Percentiles rank a stretch among this genome's conserved stretches.
phyloP scores from a whole-genome alignment of 1,140 invertebrate genomes.

The Zaprionus inermis region DNA sequence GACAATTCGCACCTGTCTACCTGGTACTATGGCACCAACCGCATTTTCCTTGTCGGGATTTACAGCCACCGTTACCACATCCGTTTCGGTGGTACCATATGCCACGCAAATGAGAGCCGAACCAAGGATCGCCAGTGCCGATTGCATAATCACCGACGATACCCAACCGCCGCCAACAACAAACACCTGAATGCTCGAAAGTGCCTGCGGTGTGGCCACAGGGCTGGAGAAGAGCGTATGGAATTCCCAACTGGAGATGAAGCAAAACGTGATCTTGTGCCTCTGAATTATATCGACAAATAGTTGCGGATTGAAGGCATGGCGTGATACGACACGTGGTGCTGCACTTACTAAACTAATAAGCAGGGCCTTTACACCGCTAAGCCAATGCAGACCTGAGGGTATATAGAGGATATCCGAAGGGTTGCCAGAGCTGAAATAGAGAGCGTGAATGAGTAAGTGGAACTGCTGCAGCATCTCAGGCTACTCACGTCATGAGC shows the following conservation, averaged over 20 bases:
- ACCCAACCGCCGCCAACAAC: constrained; percentile 29
- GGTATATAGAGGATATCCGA: constrained; percentile 13
- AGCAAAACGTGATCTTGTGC: constrained; percentile 9
- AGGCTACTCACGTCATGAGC: constrained; percentile 5
- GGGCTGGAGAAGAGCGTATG: constrained; percentile 29
- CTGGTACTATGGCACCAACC: constrained; percentile 6
- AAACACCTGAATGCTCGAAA: constrained; percentile 17
- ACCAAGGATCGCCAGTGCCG: constrained; percentile 2
- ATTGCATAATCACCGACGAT: background rate
- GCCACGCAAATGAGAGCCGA: background rate
- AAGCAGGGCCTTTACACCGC: constrained; percentile 9
- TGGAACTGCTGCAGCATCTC: background rate
- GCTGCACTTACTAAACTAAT: constrained; percentile 6
- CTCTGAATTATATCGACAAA: constrained; percentile 10
- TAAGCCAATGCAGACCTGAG: constrained; percentile 16
- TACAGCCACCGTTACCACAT: constrained; percentile 7
- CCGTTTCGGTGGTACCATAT: constrained; percentile 35
- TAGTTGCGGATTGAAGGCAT: background rate
- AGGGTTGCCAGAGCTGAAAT: background rate
- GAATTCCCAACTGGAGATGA: constrained; percentile 30
- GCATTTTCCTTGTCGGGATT: constrained; percentile 20
- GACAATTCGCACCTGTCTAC: background rate
- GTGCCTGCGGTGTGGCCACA: background rate
- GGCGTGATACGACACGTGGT: constrained; percentile 3
- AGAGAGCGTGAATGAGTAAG: background rate